Percentiles rank a stretch among this genome's conserved stretches.
Conservation (phyloP, 2,113 vertebrate genomes). For the Ondatra zibethicus region DNA sequence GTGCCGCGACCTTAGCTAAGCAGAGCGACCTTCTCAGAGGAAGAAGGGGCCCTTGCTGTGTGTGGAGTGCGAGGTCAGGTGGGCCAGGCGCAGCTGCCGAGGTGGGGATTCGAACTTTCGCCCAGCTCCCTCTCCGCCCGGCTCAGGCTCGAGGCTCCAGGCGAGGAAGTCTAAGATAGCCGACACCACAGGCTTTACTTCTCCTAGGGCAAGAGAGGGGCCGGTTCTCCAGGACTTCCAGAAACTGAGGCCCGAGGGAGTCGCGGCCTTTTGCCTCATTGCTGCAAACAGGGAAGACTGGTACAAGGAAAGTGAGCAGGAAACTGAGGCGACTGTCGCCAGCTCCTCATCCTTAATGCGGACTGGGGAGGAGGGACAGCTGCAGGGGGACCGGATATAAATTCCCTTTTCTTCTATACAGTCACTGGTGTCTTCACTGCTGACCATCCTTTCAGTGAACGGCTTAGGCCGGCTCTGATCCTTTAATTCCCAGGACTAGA, state of each 20-base stretch:
- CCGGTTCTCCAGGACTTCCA: not conserved
- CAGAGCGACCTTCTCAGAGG: not conserved
- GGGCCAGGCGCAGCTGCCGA: not conserved
- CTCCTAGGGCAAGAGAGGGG: not conserved
- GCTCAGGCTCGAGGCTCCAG: not conserved
- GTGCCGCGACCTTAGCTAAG: not conserved
- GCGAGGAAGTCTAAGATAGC: not conserved
- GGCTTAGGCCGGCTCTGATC: constrained; percentile 44
- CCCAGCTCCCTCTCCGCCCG: not conserved
- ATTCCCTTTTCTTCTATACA: not conserved
- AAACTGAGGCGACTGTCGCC: not conserved
- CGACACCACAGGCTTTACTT: not conserved
- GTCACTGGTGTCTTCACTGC: not conserved
- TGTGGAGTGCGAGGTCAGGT: not conserved
- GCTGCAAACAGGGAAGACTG: not conserved
- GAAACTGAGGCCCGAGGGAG: not conserved
- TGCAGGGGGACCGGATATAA: not conserved
- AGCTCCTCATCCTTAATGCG: not conserved
- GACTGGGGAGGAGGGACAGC: not conserved
- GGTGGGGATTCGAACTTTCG: not conserved
- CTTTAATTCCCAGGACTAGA: constrained; percentile 62
- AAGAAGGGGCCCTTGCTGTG: not conserved
- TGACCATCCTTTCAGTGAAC: not conserved
- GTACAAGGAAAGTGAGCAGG: not conserved
- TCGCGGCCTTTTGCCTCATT: not conserved